Evolutionary conservation across 1,140 invertebrate genomes (phyloP).

Genomic region (Ceratitis capitata): DNA sequence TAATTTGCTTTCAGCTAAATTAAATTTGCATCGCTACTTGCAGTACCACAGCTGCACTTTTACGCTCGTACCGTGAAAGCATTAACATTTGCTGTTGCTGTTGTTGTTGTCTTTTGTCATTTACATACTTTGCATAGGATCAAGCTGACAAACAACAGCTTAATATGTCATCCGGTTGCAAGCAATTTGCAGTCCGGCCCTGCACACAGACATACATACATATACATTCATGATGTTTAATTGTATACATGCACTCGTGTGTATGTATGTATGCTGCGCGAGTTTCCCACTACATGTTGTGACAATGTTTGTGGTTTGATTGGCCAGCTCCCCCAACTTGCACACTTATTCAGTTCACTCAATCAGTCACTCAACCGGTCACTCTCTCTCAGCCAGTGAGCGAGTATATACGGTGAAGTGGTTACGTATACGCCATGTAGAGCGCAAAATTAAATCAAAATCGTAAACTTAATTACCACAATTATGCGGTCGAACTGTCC

Average conservation of each 20-base stretch:
- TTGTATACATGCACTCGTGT: background rate
- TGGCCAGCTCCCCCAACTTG: background rate
- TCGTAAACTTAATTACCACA: constrained; percentile 17
- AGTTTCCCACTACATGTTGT: background rate
- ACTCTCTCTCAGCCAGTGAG: background rate
- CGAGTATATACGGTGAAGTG: background rate
- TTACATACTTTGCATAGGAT: background rate
- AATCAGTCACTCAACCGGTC: background rate
- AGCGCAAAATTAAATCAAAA: background rate
- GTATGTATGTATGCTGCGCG: background rate
- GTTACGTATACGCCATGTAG: constrained; percentile 15
- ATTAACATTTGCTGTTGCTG: background rate
- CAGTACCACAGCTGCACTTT: background rate
- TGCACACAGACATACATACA: background rate
- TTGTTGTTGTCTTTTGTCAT: too few relatives aligned
- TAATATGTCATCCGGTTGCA: background rate
- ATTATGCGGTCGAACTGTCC: constrained; percentile 4
- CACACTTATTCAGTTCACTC: background rate
- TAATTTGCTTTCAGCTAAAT: constrained; percentile 5
- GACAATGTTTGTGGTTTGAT: background rate
- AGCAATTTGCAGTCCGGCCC: background rate
- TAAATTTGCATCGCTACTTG: constrained; percentile 1
- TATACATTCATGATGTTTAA: too few relatives aligned
- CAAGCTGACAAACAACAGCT: background rate
- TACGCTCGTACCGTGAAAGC: background rate